Percentiles rank a stretch among this genome's conserved stretches.
Evolutionary conservation across 2,888 invertebrate genomes (phyloP).

Genomic region (Drosophila peninsularis): DNA sequence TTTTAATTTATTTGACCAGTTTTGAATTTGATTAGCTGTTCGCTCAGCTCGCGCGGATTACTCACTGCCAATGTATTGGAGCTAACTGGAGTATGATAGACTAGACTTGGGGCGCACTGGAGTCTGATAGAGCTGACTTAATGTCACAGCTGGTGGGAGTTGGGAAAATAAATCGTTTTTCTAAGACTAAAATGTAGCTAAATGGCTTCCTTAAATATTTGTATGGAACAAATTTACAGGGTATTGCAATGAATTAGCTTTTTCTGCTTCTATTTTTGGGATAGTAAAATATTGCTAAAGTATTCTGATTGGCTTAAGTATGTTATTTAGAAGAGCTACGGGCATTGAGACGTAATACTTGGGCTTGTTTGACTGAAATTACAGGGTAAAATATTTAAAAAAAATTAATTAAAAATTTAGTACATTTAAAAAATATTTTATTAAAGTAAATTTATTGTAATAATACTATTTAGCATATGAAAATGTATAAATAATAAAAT

Average conservation of each 20-base stretch:
- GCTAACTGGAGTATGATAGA: neutral
- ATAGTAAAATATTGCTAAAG: too few species aligned
- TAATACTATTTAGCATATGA: neutral
- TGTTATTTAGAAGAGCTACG: too few species aligned
- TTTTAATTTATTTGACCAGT: constrained; percentile 45
- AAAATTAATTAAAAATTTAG: too few species aligned
- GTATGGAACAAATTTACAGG: neutral
- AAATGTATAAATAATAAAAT: neutral
- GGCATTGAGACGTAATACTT: too few species aligned
- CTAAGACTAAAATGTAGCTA: neutral
- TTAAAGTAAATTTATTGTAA: neutral
- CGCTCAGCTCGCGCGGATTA: constrained; percentile 1
- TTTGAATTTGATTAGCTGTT: constrained; percentile 45
- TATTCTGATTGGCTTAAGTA: too few species aligned
- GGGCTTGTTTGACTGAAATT: too few species aligned
- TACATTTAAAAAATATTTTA: too few species aligned
- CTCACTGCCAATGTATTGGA: neutral
- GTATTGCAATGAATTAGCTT: neutral
- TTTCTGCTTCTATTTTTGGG: neutral
- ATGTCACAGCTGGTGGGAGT: neutral
- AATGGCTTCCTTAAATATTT: neutral
- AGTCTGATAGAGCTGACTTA: neutral
- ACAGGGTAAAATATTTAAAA: too few species aligned
- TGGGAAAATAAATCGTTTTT: neutral
- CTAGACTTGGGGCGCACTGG: neutral